Evolutionary conservation across 2,888 invertebrate species (phyloP), one percentile per base, ranked within the genome.

Genomic region (Xestia xanthographa): DNA sequence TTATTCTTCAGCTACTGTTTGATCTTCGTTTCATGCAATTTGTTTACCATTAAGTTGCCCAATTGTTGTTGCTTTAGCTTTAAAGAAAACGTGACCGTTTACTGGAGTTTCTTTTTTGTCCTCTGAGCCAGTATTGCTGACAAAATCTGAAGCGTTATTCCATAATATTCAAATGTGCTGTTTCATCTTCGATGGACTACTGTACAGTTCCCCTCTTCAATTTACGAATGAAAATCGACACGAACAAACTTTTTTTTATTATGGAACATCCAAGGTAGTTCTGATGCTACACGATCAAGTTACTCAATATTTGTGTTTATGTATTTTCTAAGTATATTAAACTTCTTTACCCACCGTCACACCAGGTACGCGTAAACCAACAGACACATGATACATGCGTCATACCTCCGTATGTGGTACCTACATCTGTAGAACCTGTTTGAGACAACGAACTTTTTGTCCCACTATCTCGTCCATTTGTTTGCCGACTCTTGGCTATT

Each of bases 331-430:
- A 53, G 83, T 66, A 43, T 67, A 82, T 86, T 75, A 60, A 80
- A 69, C 53, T 56, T 71, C 68, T 76, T 78, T 74, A 63, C 62
- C 43, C 38, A n/a, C 58, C 71, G 71, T 82, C 78, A 82, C 86
- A 84, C 74, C 53, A 72, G 77, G 80, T 82, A 86, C 77, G 69
- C 77, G 65, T 83, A 78, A 80, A 72, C 82, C 72, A 72, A 75
- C 85, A 81, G 84, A 85, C 85, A 90, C 88, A 86, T 86, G 89
- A 90, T 90, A 80, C 84, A 91, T 93, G 93, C 93, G 93, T 93
- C 93, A 94, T 87, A 80, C 83, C 92, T 93, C 92, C 94, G 94
- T 94, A 94, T 94, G 94, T 94, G 93, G 93, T 92, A 87, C 89
- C 90, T 90, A 91, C 92, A 92, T 91, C 90, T 91, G 88, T 86